Evolutionary conservation across 1,140 invertebrate species (phyloP).

Genomic region (Mamestra configurata): DNA sequence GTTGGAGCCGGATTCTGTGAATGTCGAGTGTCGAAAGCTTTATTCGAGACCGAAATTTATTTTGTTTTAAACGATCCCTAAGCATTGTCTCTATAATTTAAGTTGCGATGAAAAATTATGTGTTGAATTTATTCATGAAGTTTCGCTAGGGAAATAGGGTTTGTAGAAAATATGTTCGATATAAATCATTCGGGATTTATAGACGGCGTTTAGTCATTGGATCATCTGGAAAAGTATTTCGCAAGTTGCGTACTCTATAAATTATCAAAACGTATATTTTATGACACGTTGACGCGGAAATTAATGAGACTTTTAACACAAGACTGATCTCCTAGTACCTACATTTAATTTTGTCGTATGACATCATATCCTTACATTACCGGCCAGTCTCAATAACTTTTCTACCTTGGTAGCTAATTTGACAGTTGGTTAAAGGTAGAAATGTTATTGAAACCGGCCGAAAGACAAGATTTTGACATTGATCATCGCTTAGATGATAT

Average conservation of each 20-base stretch:
- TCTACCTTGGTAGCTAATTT: no score
- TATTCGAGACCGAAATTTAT: conserved; percentile 81
- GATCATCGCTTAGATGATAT: no score
- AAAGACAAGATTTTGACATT: no score
- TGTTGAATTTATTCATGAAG: conserved; percentile 21
- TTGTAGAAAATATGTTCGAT: background rate
- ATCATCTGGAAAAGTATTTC: conserved; percentile 10
- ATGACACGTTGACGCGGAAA: background rate
- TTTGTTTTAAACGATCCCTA: conserved; percentile 80
- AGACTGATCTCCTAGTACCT: background rate
- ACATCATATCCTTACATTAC: background rate
- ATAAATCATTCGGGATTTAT: background rate
- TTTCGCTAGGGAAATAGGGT: background rate
- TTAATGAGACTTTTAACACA: background rate
- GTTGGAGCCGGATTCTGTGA: conserved; percentile 68
- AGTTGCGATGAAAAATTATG: conserved; percentile 33
- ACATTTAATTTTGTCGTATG: background rate
- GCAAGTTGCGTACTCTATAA: background rate
- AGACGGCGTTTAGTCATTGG: background rate
- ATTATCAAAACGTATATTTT: background rate
- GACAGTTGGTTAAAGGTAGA: no score
- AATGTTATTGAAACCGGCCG: no score
- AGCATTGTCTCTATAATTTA: conserved; percentile 61
- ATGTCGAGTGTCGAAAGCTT: conserved; percentile 81
- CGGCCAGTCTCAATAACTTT: no score